Evolutionary conservation across 2,888 invertebrate genomes (phyloP), one percentile per base, ranked within the genome.

Genomic region (Caenorhabditis sp.): DNA sequence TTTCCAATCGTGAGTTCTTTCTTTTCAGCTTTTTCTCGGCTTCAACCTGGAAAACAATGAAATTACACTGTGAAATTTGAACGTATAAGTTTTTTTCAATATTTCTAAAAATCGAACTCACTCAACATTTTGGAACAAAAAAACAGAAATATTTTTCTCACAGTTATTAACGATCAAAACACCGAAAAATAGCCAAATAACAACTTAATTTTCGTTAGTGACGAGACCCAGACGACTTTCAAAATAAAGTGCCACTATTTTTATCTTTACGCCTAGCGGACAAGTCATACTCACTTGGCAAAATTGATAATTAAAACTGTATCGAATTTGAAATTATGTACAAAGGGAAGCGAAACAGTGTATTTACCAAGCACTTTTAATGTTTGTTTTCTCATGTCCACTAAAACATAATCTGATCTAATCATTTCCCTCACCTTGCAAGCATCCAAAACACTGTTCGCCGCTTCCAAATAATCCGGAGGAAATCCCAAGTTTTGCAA

Each of bases 1-100:
- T 97, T 89, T 99, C 97, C 66, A 99, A 91, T 69, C 97, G 91
- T 17, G 97, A 96, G 86, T 96, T 97, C 88, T 97, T 95, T 77
- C 96, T 70, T 37, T 81, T 90, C 87, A 97, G 91, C 79, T 95
- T 80, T 65, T 86, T 86, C 66, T 96, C 96, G n/a, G 96, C 97
- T 6, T 95, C 95, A 57, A 76, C 70, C 76, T 78, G 69, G 19
- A 65, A 63, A 49, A 19, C 5, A 8, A 17, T 21, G 4, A 31
- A 31, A 31, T 10, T 4, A 31, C 10, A 31, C n/a, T n/a, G n/a
- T n/a, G n/a, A n/a, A n/a, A n/a, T n/a, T n/a, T n/a, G n/a, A n/a
- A n/a, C n/a, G n/a, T n/a, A n/a, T n/a, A n/a, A n/a, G n/a, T n/a
- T n/a, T 31, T 31, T 31, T 31, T 31, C 31, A 31, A 31, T 31